Evolutionary conservation across 2,113 vertebrate species (phyloP), one percentile per base, ranked within the genome.

Genomic region (Nothoprocta perdicaria): DNA sequence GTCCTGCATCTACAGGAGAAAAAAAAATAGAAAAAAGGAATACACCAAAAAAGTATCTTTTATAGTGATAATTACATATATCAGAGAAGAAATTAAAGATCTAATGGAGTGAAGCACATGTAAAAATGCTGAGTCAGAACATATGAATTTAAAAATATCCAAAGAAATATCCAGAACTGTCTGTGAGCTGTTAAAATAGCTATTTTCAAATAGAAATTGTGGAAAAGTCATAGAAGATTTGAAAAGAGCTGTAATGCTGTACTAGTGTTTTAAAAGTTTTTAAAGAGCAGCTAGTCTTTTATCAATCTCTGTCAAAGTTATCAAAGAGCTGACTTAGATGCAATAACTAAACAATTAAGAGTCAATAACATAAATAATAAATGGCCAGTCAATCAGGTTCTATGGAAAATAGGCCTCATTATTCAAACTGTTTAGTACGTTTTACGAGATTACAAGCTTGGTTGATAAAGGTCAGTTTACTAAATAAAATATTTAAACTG

Each of bases 271-370:
- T 58, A 58, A 88, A 74, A 92, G n/a, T 15, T 85, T 77, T 78
- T 60, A 78, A 72, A 81, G 29, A 23, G 91, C 55, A 27, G 7
- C 9, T 65, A 53, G 14, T 21, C 40, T 92, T 66, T 26, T 78
- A 81, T 52, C 57, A 86, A 2, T 62, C 57, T 80, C 29, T 50
- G 57, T 26, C 0, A 4, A 68, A 68, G 22, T 78, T 88, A 84
- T 80, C 35, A 67, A 68, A 87, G 80, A 75, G 12, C 24, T 88
- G 27, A 52, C 13, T 43, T 90, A 57, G 13, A 52, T 76, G n/a
- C 21, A 91, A 84, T 76, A 43, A 91, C 52, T 60, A 93, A 82
- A 85, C 67, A 89, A 83, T 63, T 88, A 78, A 88, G 10, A 83
- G 43, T 86, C 2, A 0, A n/a, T 24, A 84, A 12, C 35, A 41